Percentiles rank a stretch among this genome's conserved stretches.
These are phyloP conservation scores for Drosophila borealis DNA, from an alignment of 2,888 invertebrate genomes.

Conservation along the genomic window DNA sequence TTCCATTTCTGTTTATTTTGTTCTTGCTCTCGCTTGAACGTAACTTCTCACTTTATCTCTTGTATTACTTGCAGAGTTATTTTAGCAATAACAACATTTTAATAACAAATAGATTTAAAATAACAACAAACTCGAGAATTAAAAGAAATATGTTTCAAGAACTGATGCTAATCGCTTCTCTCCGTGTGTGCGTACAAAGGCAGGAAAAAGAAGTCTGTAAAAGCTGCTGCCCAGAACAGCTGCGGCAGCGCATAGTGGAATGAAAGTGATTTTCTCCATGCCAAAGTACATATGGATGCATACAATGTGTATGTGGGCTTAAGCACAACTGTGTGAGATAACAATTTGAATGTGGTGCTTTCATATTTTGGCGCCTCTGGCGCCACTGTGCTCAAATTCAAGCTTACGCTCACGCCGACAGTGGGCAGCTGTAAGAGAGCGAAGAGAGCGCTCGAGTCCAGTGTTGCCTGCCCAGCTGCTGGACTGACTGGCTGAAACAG, in stretches of 20 bases:
- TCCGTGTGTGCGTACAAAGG: neutral
- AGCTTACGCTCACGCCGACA: conserved; percentile 13
- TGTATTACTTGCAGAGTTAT: neutral
- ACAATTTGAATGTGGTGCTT: conserved; percentile 26
- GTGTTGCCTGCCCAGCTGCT: conserved; percentile 51
- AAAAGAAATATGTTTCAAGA: conserved; percentile 1
- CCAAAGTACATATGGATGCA: conserved; percentile 9
- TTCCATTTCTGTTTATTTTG: neutral
- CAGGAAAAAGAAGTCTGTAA: conserved; percentile 6
- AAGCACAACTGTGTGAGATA: conserved; percentile 17
- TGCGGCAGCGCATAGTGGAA: conserved; percentile 26
- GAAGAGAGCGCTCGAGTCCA: conserved; percentile 23
- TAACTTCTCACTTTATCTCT: conserved; percentile 1
- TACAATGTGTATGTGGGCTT: neutral
- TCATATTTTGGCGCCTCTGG: conserved; percentile 41
- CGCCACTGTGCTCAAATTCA: conserved; percentile 45
- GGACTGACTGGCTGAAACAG: conserved; percentile 39
- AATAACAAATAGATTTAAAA: neutral
- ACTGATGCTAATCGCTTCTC: conserved; percentile 1
- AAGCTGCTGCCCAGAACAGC: conserved; percentile 16
- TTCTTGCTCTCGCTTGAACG: neutral
- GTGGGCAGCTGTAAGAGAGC: conserved; percentile 32
- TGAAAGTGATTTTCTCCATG: conserved; percentile 29
- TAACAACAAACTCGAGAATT: neutral
- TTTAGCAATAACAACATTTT: neutral